Evolutionary conservation across 2,113 vertebrate genomes (phyloP).

Genomic region (Thomomys bottae): DNA sequence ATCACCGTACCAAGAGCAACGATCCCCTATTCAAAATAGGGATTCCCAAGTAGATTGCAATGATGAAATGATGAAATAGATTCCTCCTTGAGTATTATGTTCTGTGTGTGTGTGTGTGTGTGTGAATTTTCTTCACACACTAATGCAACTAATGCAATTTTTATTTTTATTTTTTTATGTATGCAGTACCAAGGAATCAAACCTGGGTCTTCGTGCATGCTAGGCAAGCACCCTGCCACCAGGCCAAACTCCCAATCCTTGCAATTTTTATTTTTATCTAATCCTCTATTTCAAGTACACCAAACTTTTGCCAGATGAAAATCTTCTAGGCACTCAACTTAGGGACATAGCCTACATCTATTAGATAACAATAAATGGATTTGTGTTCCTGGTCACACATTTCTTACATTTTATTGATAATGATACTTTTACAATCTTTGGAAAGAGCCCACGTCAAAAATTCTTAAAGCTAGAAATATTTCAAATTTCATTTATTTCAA

Average conservation of each 20-base stretch:
- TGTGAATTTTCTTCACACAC: no score
- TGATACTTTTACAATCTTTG: neutral
- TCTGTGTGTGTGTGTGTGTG: no score
- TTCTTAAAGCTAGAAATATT: neutral
- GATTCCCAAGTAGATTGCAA: neutral
- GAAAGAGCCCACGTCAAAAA: neutral
- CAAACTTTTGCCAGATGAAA: conserved; percentile 1
- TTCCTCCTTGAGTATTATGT: neutral
- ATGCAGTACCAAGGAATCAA: no score
- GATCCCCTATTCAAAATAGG: neutral
- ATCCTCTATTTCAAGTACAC: neutral
- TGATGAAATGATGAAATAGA: neutral
- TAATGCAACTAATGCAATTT: no score
- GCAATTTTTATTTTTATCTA: neutral
- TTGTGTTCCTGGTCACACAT: neutral
- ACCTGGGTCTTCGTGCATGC: no score
- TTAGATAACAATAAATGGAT: neutral
- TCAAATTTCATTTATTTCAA: neutral
- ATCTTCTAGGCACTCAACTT: neutral
- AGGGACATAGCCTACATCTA: neutral
- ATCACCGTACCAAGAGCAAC: neutral
- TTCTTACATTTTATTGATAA: neutral
- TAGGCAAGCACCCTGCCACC: no score
- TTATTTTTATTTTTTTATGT: no score
- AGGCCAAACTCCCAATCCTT: no score